Evolutionary conservation across 2,113 vertebrate genomes (phyloP), one percentile per base, ranked within the genome.

Genomic region (Percina caprodes): DNA sequence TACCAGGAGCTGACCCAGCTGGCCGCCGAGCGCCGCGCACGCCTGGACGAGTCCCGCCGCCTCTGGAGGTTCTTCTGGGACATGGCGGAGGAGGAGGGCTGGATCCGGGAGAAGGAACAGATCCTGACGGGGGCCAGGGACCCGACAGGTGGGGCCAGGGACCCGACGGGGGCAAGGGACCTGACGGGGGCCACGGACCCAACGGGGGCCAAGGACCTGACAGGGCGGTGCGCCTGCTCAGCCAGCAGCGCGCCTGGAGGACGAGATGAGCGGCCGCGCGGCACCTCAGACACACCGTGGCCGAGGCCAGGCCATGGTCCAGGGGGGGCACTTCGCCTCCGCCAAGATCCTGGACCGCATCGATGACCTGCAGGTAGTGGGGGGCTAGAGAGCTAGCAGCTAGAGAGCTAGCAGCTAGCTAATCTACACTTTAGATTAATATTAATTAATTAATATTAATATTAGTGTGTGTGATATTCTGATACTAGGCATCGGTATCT

Each of bases 51-150:
- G 85, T 99, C 97, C 2, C 96, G 98, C 0, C 97, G 97, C 51
- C 97, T 99, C 77, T 99, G 98, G 98, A 98, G 97, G 80, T 99
- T 99, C 92, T 98, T 99, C 94, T 99, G 97, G 98, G 98, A 99
- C 88, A 98, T 99, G 98, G 97, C 97, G 0, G 98, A 99, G 88
- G 97, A 99, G 77, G 98, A 99, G 80, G 96, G 97, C 79, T 99
- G 98, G 98, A 98, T 99, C 80, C 94, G 97, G 3, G 98, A 99
- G 87, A 98, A 99, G 89, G 98, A 99, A 88, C 97, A 98, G 92
- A 98, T 99, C 81, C 90, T 99, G 75, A n/a, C n/a, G n/a, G n/a
- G n/a, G n/a, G n/a, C n/a, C n/a, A n/a, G n/a, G n/a, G n/a, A n/a
- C n/a, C n/a, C n/a, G n/a, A n/a, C n/a, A n/a, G n/a, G n/a, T n/a